Base-by-base conservation (phyloP, 2,797 vertebrate genomes). In the Gymnoscopelus microlampas region DNA sequence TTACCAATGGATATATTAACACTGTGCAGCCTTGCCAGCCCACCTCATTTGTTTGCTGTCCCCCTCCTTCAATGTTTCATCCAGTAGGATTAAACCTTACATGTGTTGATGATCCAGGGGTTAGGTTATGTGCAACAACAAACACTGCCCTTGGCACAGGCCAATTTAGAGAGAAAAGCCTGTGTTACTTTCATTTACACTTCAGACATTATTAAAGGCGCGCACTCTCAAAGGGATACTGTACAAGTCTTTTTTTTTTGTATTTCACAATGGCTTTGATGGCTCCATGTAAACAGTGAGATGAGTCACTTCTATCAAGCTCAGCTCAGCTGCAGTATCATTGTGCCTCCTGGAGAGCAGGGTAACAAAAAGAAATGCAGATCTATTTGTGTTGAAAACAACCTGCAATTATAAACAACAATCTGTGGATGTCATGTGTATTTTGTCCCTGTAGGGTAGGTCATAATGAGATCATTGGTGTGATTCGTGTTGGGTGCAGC, bases 381-480 rank as follows among this genome's bases (percentile, higher is more conserved):
- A 44, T 44, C 39, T 10, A 74, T 77, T 71, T 76, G 72, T 77
- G 68, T 48, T 59, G 29, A 85, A 82, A 74, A 76, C 44, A 35
- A 13, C 70, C 67, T 69, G 74, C 60, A 70, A 73, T 76, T 63
- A 70, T 3, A 47, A 62, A 57, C 39, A 60, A 19, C 55, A 57
- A 7, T 60, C 68, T 50, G 72, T 70, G 74, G 60, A 68, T 63
- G 55, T 67, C 63, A 54, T 53, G 7, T 53, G n/a, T 51, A 54
- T 60, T 60, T 60, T 83, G 51, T 78, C 24, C 71, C 83, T 85
- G 48, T 92, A 99, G 98, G 68, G 98, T 99, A 80, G 98, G 98
- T 62, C 98, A 99, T 85, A 99, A 99, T 48, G 98, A 99, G 92
- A 96, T 99, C 85, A 99, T 99, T 29, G 98, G 98, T 0, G 96